Base-by-base conservation (phyloP, 2,888 invertebrate genomes). In the Mesodorylaimus sp. region DNA sequence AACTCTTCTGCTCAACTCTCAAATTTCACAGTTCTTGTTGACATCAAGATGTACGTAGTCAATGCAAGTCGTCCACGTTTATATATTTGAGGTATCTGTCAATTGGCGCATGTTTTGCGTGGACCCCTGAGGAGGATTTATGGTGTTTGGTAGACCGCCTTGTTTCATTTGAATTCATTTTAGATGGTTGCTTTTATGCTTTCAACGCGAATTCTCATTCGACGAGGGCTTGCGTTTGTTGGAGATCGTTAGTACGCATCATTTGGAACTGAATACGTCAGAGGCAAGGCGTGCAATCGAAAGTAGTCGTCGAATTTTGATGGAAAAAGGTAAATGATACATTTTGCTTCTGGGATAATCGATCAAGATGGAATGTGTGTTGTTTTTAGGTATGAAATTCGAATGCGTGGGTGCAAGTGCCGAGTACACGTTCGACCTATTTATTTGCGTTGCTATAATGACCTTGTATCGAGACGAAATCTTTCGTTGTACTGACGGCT, bases 151-250 rank as follows among this genome's bases (percentile, higher is more conserved):
- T n/a, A n/a, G n/a, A n/a, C n/a, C n/a, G n/a, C n/a, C n/a, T n/a
- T n/a, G n/a, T n/a, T n/a, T n/a, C n/a, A n/a, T n/a, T n/a, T n/a
- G n/a, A n/a, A n/a, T n/a, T 38, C 46, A 27, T 54, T 55, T 5
- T 55, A 67, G 67, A 50, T 68, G 68, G 68, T 56, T 68, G 47
- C 55, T 68, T 37, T 56, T 68, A 23, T 64, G 64, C 2, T 67
- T 67, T 54, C 66, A 66, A 53, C 53, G 66, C 19, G 66, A 66
- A 53, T 65, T 66, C 53, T 52, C 45, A 19, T 60, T 62, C 26
- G 56, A 58, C 42, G 64, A 66, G 49, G 63, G 63, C 1, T 52
- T 66, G 41, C 55, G 58, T 23, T 64, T 66, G 53, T 65, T 67
- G 59, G 67, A 68, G 55, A 66, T 68, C 37, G 53, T 68, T n/a